Conservation (phyloP, 1,140 invertebrate species). For the Hyles euphorbiae region DNA sequence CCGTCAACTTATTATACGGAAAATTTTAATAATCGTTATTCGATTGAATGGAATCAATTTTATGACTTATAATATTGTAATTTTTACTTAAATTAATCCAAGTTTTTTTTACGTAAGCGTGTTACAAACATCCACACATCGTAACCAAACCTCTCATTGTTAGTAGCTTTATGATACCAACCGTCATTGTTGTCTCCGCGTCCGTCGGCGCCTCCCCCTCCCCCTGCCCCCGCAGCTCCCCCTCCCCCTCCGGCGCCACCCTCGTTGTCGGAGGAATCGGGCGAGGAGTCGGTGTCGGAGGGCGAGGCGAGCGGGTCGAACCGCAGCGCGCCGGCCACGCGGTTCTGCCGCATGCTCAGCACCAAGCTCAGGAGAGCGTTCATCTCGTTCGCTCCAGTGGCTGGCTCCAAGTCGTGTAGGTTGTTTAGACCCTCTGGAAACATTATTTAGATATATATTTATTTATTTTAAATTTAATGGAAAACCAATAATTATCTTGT, state of each 20-base stretch:
- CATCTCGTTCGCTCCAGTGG: conserved; percentile 67
- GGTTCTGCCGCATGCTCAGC: conserved; percentile 63
- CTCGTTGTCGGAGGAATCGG: conserved; percentile 16
- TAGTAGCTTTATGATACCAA: too few relatives aligned
- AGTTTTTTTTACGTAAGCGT: too few relatives aligned
- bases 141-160: too few relatives aligned
- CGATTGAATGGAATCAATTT: too few relatives aligned
- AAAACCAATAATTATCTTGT: too few relatives aligned
- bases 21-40: too few relatives aligned
- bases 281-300: conserved; percentile 21
- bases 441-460: too few relatives aligned
- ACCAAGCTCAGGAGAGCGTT: conserved; percentile 69
- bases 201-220: not conserved
- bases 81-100: too few relatives aligned
- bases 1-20: too few relatives aligned
- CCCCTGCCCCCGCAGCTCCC: not conserved
- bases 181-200: conserved; percentile 6
- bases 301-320: conserved; percentile 35
- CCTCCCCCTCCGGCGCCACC: conserved; percentile 4
- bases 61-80: too few relatives aligned
- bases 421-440: conserved; percentile 53
- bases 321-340: conserved; percentile 55
- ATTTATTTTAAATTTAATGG: too few relatives aligned
- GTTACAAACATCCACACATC: too few relatives aligned
- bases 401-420: conserved; percentile 59